Percentiles rank a stretch among this genome's conserved stretches.
Conservation (phyloP, 2,113 vertebrate genomes). For the Takifugu flavidus region DNA sequence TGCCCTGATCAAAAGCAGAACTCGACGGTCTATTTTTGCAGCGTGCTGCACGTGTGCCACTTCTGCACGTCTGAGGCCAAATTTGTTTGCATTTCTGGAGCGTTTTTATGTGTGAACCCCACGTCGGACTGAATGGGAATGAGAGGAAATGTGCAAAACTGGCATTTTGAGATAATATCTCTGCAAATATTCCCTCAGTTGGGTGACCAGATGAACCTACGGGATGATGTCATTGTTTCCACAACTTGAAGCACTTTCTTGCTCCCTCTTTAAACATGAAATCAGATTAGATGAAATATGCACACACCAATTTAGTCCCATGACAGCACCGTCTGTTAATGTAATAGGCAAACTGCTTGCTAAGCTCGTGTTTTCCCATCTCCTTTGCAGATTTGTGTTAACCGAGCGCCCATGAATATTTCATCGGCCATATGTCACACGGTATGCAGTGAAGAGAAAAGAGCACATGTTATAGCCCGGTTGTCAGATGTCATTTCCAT, state of each 20-base stretch:
- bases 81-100: constrained; percentile 9
- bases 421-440: constrained; percentile 67
- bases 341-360: constrained; percentile 65
- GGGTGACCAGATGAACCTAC: constrained; percentile 43
- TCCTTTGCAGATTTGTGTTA: constrained; percentile 65
- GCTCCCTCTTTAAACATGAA: constrained; percentile 59
- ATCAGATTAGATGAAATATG: constrained; percentile 69
- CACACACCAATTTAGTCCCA: constrained; percentile 50
- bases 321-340: constrained; percentile 56
- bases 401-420: constrained; percentile 65
- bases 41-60: constrained; percentile 5
- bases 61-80: constrained; percentile 23
- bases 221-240: constrained; percentile 70
- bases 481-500: constrained; percentile 43
- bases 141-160: constrained; percentile 17
- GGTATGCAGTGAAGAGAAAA: constrained; percentile 51
- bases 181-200: constrained; percentile 49
- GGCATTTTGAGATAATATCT: constrained; percentile 39
- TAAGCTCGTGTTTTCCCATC: constrained; percentile 62
- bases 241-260: constrained; percentile 65
- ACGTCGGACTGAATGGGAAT: background rate
- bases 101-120: constrained; percentile 13
- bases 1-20: constrained; percentile 42
- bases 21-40: constrained; percentile 47
- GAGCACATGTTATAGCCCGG: constrained; percentile 33